Evolutionary conservation across 2,797 vertebrate genomes (phyloP), one percentile per base, ranked within the genome.

Genomic region (Rhodeus uyekii): DNA sequence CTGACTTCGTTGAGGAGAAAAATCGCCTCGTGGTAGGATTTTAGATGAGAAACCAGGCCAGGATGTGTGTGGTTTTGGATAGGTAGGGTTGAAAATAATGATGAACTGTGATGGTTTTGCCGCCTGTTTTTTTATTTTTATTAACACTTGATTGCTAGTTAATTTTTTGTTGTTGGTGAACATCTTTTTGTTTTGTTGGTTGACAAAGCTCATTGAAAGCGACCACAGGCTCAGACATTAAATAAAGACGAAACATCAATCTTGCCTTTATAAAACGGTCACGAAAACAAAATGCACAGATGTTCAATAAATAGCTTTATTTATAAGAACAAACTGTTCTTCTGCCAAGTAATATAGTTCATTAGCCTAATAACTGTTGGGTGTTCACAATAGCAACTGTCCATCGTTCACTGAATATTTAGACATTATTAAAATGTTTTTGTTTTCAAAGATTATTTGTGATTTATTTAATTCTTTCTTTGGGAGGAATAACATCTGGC

Each of bases 341-440:
- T 69, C 67, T 27, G 39, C 46, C 22, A 38, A 39, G 72, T 74
- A 53, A 73, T 53, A 73, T 73, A 55, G 72, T 75, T 27, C 50
- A 73, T 73, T 72, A 72, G 46, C 7, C 3, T n/a, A 34, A 46
- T 63, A 44, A 44, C 29, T 8, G 10, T 42, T 2, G 8, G 34
- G 39, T 39, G 38, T 42, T 42, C 3, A 42, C 29, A n/a, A n/a
- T n/a, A n/a, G n/a, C n/a, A n/a, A n/a, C n/a, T n/a, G n/a, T n/a
- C n/a, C n/a, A n/a, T n/a, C n/a, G n/a, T n/a, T n/a, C n/a, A n/a
- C n/a, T n/a, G 38, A 61, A 61, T 61, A 53, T 73, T 24, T 38
- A 0, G 12, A 72, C 2, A n/a, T n/a, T n/a, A n/a, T n/a, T n/a
- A n/a, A n/a, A n/a, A n/a, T 19, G 29, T 24, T 22, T 34, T 75